Conservation (phyloP, 2,888 invertebrate genomes). For the Macrosiphum euphorbiae region DNA sequence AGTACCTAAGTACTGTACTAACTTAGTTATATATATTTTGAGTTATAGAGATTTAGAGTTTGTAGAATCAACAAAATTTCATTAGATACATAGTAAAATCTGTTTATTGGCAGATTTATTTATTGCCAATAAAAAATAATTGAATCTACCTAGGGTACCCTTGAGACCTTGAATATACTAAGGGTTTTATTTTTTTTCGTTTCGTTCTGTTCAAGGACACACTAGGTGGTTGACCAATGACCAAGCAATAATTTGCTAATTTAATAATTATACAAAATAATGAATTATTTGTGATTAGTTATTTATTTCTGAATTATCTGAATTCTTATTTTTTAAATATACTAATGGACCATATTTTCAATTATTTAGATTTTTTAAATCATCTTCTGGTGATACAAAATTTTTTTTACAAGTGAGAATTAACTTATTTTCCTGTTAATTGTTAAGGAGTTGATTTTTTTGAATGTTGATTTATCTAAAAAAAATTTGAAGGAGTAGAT, state of each 20-base stretch:
- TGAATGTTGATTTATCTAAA: not conserved
- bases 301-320: not conserved
- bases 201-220: not conserved
- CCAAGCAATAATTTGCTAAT: not conserved
- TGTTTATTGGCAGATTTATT: not conserved
- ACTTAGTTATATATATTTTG: not conserved
- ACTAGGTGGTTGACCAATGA: fast-evolving
- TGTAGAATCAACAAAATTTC: not conserved
- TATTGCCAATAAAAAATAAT: not conserved
- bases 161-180: not conserved
- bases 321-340: not conserved
- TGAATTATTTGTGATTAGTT: too few species aligned
- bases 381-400: not conserved
- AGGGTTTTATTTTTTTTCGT: not conserved
- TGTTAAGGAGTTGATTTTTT: not conserved
- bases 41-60: not conserved
- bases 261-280: not conserved
- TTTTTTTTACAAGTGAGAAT: not conserved
- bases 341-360: not conserved
- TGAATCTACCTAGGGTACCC: not conserved
- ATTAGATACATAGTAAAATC: not conserved
- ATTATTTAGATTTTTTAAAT: not conserved
- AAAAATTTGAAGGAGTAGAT: not conserved
- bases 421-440: not conserved
- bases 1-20: not conserved